These are phyloP conservation scores for Phodopus roborovskii DNA, from an alignment of 2,113 vertebrate genomes.

Conservation along the genomic window DNA sequence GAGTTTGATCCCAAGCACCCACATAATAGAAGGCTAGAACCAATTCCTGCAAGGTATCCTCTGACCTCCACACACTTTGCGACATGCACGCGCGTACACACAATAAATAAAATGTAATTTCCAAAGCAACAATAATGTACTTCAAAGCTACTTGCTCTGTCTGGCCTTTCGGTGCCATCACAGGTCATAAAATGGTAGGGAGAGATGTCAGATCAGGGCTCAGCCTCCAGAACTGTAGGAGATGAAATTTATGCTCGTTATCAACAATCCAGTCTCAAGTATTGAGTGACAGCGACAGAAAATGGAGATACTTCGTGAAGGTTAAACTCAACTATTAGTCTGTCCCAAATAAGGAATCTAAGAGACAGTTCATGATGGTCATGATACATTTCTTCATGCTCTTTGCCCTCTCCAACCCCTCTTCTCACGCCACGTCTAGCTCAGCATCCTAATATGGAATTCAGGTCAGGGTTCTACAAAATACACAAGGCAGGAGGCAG, in stretches of 20 bases:
- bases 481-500: not conserved
- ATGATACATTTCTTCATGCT: not conserved
- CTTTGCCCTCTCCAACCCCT: not conserved
- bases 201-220: too few species aligned
- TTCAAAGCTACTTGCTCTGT: not conserved
- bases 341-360: not conserved
- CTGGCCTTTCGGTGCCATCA: not conserved
- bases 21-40: not conserved
- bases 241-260: not conserved
- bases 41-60: not conserved
- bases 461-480: not conserved
- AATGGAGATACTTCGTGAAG: not conserved
- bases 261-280: not conserved
- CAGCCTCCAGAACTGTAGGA: not conserved
- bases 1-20: not conserved
- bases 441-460: rapidly evolving
- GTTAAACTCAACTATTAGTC: not conserved
- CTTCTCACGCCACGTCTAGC: rapidly evolving
- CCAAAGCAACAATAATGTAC: not conserved
- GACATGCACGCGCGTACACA: too few species aligned
- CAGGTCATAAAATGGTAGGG: not conserved
- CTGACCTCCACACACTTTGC: not conserved
- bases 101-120: not conserved
- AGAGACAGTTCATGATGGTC: rapidly evolving
- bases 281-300: not conserved